Evolutionary conservation across 2,797 vertebrate species (phyloP).

Genomic region (Alectoris magna): DNA sequence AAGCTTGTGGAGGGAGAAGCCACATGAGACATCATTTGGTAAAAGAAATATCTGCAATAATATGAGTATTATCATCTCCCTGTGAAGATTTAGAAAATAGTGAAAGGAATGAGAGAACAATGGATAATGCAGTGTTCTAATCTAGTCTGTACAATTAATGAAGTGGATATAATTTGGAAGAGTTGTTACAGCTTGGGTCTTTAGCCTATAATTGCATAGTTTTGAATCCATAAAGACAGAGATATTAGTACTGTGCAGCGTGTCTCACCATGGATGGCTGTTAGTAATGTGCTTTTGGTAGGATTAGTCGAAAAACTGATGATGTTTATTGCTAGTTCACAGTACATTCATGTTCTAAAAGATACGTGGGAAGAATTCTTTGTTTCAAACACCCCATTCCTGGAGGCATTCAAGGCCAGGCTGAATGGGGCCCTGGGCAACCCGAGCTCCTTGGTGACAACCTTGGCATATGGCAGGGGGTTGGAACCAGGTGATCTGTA

Average conservation of each 20-base stretch:
- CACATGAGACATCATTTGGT: not conserved
- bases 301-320: constrained; percentile 3
- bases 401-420: not conserved
- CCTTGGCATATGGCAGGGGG: not conserved
- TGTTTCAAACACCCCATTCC: not conserved
- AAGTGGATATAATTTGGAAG: constrained; percentile 14
- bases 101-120: not conserved
- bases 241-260: not conserved
- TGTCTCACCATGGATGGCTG: not conserved
- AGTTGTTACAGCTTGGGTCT: constrained; percentile 3
- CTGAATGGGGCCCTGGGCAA: not conserved
- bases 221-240: not conserved
- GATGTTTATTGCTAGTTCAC: not conserved
- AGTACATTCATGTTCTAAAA: not conserved
- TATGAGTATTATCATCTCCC: not conserved
- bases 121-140: not conserved
- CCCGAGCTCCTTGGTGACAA: not conserved
- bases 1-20: not conserved
- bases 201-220: not conserved
- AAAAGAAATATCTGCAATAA: not conserved
- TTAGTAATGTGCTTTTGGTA: not conserved
- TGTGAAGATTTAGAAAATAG: not conserved
- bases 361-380: not conserved
- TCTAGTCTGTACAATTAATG: constrained; percentile 26
- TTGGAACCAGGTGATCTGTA: not conserved